A percentile compares a stretch with the other conserved stretches of the same genome.
These are phyloP conservation scores for Megaceryle alcyon DNA, from an alignment of 2,797 vertebrate genomes.

Conservation along the genomic window DNA sequence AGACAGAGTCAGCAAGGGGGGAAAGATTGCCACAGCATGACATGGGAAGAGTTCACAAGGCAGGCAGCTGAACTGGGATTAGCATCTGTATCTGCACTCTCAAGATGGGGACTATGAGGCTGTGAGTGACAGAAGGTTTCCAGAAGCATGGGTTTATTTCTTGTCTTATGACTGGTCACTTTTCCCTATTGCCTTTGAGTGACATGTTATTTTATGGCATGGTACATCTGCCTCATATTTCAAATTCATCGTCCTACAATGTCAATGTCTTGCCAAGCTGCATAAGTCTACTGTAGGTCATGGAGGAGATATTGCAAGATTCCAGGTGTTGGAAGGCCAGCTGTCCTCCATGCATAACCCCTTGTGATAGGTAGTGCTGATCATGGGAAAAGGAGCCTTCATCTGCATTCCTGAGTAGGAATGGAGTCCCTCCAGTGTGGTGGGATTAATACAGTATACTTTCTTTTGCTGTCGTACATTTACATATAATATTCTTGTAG, in stretches of 20 bases:
- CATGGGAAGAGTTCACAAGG: neutral
- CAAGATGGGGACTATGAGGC: rapidly evolving
- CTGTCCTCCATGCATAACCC: neutral
- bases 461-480: neutral
- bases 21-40: neutral
- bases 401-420: neutral
- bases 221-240: neutral
- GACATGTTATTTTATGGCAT: rapidly evolving
- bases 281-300: neutral
- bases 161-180: neutral
- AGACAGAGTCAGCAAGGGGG: neutral
- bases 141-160: slow-evolving; percentile 14
- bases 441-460: neutral
- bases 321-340: neutral
- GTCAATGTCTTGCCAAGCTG: neutral
- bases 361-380: neutral
- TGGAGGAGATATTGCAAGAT: neutral
- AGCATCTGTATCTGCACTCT: neutral
- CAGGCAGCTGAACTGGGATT: neutral
- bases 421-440: neutral
- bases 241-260: neutral
- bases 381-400: neutral
- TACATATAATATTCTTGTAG: neutral
- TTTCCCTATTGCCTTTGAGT: neutral
- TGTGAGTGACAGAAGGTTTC: neutral